phyloP scores from a whole-genome alignment of 2,797 vertebrate genomes.

The Sebastes diploproa region DNA sequence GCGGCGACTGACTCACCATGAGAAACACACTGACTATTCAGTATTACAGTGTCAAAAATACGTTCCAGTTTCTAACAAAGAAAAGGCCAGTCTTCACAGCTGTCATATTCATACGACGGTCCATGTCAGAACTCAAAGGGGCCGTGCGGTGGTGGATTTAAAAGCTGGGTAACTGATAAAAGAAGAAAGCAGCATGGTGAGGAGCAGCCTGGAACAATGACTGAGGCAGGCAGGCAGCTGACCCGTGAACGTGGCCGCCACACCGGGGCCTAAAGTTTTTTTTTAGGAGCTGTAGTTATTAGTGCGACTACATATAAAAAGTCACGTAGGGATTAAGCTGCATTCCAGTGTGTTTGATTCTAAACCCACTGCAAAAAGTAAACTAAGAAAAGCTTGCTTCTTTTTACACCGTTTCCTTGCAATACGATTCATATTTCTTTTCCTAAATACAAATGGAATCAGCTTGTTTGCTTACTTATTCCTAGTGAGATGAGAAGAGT shows the following conservation, averaged over 20 bases:
- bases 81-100: conserved; percentile 8
- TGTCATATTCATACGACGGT: conserved; percentile 16
- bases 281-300: conserved; percentile 12
- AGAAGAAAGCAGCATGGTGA: conserved; percentile 12
- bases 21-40: conserved; percentile 16
- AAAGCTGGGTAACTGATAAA: conserved; percentile 10
- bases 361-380: background rate
- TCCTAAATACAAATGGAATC: background rate
- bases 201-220: conserved; percentile 19
- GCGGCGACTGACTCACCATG: conserved; percentile 1
- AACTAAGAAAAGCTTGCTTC: background rate
- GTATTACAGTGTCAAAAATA: background rate
- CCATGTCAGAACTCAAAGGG: background rate
- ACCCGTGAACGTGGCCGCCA: conserved; percentile 4
- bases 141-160: background rate
- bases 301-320: background rate
- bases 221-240: conserved; percentile 1
- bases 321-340: background rate
- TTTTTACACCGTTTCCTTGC: background rate
- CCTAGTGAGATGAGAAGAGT: background rate
- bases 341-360: conserved; percentile 10
- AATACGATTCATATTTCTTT: background rate
- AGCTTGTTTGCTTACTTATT: background rate
- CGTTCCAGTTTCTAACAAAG: background rate
- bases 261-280: background rate